Conservation (phyloP, 92 coral and sea anemone genomes). For the Muricea muricata region DNA sequence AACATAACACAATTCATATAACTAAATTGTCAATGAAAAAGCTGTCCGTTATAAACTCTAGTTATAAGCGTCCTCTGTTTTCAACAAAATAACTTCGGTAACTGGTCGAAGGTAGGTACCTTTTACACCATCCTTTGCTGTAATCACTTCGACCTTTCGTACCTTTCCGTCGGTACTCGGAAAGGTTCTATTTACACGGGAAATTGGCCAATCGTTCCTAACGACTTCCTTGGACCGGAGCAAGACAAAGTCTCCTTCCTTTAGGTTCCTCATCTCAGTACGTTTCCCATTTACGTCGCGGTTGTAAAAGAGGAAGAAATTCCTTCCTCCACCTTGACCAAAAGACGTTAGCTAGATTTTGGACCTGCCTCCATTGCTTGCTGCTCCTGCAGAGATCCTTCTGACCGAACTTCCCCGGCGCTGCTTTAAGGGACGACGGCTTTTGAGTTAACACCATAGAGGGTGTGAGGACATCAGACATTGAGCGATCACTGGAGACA, state of each 20-base stretch:
- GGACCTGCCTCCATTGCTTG: slow-evolving; percentile 25
- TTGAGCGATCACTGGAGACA: neutral
- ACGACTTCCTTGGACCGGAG: slow-evolving; percentile 35
- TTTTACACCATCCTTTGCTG: slow-evolving; percentile 43
- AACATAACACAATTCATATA: neutral
- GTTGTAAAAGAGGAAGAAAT: slow-evolving; percentile 1
- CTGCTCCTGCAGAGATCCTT: neutral
- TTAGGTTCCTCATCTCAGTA: slow-evolving; percentile 18
- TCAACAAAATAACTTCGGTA: slow-evolving; percentile 42
- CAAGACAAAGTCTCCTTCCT: slow-evolving; percentile 42
- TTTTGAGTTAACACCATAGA: neutral
- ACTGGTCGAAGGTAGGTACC: slow-evolving; percentile 39
- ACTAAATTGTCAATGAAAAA: no score
- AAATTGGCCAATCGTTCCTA: slow-evolving; percentile 49
- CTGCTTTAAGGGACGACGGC: neutral
- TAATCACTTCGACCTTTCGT: slow-evolving; percentile 48
- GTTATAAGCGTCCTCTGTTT: neutral
- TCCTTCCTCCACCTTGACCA: slow-evolving; percentile 22
- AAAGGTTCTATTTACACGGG: slow-evolving; percentile 24
- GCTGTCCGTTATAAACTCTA: neutral
- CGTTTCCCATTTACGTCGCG: slow-evolving; percentile 11
- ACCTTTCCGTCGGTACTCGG: slow-evolving; percentile 35
- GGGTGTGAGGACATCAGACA: neutral
- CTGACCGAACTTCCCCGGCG: neutral
- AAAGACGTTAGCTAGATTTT: no score